These are phyloP conservation scores for Galeopterus variegatus DNA, from an alignment of 2,113 vertebrate genomes.

Conservation along the genomic window DNA sequence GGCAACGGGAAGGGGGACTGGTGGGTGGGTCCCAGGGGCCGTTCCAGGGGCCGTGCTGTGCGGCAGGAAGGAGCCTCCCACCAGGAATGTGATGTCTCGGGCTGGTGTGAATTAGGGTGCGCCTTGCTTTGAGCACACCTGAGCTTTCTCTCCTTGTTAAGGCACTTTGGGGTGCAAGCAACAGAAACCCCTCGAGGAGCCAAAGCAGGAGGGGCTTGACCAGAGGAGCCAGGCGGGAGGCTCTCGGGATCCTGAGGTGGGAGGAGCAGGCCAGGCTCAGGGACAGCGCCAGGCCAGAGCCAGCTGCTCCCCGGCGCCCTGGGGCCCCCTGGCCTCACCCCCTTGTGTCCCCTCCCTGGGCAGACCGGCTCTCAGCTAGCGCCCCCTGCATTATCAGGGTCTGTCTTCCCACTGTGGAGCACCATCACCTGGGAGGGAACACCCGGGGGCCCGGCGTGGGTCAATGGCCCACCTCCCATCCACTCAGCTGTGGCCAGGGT, in stretches of 20 bases:
- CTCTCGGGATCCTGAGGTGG: background rate
- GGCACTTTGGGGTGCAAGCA: rapidly evolving
- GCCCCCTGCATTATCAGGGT: rapidly evolving
- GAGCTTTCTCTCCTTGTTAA: background rate
- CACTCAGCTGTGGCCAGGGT: background rate
- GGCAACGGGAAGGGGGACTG: rapidly evolving
- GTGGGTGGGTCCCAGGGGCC: rapidly evolving
- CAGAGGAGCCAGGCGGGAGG: rapidly evolving
- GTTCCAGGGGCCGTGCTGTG: background rate
- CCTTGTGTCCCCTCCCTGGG: background rate
- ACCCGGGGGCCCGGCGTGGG: background rate
- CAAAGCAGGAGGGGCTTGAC: too few relatives aligned
- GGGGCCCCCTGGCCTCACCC: background rate
- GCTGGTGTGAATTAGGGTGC: rapidly evolving
- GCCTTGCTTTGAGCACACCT: background rate
- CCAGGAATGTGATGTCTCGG: rapidly evolving
- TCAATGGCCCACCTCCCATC: background rate
- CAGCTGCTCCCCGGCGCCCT: background rate
- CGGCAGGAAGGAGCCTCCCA: too few relatives aligned
- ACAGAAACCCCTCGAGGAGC: rapidly evolving
- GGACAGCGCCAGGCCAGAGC: too few relatives aligned
- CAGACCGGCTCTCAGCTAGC: background rate
- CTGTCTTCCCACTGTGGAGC: rapidly evolving
- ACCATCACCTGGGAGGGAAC: background rate
- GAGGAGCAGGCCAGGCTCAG: too few relatives aligned